Percentiles rank a stretch among this genome's conserved stretches.
Conservation (phyloP, 2,888 invertebrate genomes). For the Tiphia femorata region DNA sequence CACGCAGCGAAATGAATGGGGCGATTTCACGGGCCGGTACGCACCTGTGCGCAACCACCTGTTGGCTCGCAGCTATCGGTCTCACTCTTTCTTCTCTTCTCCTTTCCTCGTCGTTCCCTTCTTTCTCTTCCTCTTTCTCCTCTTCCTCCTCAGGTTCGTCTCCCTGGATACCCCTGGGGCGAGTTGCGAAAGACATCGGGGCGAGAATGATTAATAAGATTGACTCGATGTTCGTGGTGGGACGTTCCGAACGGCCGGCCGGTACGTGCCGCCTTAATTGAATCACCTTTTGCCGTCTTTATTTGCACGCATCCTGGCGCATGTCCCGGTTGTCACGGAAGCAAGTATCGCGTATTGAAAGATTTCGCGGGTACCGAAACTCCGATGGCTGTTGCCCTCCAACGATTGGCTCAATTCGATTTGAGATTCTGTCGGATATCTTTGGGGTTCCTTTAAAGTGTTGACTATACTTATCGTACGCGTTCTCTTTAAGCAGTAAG, state of each 20-base stretch:
- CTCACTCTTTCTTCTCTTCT: neutral
- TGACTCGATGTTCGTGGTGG: too few relatives aligned
- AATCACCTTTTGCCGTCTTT: slow-evolving; percentile 18
- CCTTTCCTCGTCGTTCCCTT: neutral
- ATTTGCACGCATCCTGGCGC: slow-evolving; percentile 17
- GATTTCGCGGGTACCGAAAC: too few relatives aligned
- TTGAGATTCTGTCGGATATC: too few relatives aligned
- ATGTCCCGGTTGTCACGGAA: slow-evolving; percentile 7
- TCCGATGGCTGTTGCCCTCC: too few relatives aligned
- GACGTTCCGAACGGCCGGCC: too few relatives aligned
- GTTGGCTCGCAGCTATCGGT: slow-evolving; percentile 27
- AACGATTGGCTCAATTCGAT: too few relatives aligned
- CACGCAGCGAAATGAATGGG: slow-evolving; percentile 26
- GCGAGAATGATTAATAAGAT: slow-evolving; percentile 38
- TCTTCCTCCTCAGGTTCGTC: too few relatives aligned
- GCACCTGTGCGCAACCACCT: slow-evolving; percentile 24
- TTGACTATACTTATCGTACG: too few relatives aligned
- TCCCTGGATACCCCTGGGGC: slow-evolving; percentile 14
- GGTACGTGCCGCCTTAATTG: slow-evolving; percentile 35
- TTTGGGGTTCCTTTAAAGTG: too few relatives aligned
- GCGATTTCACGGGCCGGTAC: slow-evolving; percentile 18
- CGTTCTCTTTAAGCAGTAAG: too few relatives aligned
- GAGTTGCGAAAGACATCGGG: slow-evolving; percentile 31
- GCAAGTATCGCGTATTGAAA: too few relatives aligned
- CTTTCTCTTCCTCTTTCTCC: neutral